Percentiles rank a stretch among this genome's conserved stretches.
Evolutionary conservation across 2,113 vertebrate genomes (phyloP).

Genomic region (Strix aluco): DNA sequence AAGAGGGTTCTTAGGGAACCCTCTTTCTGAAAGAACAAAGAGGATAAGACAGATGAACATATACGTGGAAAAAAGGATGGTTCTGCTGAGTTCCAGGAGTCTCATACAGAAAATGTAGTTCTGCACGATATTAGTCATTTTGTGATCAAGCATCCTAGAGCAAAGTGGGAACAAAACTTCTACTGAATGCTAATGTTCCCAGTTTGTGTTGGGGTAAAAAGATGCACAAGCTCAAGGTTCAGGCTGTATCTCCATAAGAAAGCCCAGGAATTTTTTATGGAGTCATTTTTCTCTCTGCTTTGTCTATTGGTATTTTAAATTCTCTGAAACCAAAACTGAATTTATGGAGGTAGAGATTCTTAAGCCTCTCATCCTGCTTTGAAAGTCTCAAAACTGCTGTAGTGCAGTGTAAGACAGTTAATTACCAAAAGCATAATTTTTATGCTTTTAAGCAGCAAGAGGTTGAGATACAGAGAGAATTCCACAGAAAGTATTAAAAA

Average conservation of each 20-base stretch:
- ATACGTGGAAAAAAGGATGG: neutral
- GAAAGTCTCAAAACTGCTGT: neutral
- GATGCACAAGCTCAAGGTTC: neutral
- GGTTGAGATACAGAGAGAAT: neutral
- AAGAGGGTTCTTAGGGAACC: neutral
- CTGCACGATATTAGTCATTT: neutral
- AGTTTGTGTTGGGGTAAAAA: neutral
- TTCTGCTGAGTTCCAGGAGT: neutral
- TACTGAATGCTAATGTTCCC: neutral
- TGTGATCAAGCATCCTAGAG: neutral
- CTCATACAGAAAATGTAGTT: neutral
- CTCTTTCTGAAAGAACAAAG: neutral
- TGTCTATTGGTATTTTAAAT: neutral
- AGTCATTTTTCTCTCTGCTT: neutral
- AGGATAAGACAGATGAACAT: neutral
- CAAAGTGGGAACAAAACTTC: neutral
- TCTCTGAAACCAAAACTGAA: neutral
- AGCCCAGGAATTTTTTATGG: neutral
- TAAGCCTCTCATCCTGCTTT: neutral
- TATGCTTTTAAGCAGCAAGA: neutral
- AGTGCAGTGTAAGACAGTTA: neutral
- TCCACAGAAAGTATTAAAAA: neutral
- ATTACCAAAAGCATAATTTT: neutral
- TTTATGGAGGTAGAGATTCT: neutral
- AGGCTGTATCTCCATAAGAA: neutral